Evolutionary conservation across 2,797 vertebrate genomes (phyloP).

Genomic region (Gymnothorax javanicus): DNA sequence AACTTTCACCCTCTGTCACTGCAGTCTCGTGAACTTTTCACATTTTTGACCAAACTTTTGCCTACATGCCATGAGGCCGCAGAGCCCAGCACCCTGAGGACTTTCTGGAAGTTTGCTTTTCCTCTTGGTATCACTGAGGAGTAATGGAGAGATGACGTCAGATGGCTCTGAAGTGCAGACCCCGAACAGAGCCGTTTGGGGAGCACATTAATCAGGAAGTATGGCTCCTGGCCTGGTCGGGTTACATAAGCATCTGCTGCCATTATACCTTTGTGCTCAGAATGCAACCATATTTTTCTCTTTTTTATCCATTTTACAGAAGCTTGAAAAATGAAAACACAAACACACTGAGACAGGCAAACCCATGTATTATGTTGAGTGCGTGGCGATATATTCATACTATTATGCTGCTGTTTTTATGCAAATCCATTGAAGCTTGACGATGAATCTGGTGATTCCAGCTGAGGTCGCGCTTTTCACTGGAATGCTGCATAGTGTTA

Average conservation of each 20-base stretch:
- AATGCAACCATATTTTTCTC: not conserved
- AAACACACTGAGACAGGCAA: constrained; percentile 19
- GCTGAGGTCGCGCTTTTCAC: not conserved
- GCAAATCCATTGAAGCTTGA: not conserved
- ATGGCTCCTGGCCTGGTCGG: not conserved
- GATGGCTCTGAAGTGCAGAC: not conserved
- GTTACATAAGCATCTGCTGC: not conserved
- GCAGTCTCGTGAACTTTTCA: not conserved
- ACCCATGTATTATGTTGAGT: constrained; percentile 23
- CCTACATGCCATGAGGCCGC: not conserved
- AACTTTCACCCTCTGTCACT: not conserved
- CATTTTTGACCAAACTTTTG: not conserved
- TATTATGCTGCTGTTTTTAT: not conserved
- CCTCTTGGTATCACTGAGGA: not conserved
- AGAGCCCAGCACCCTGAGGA: not conserved
- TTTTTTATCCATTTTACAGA: not conserved
- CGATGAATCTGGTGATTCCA: not conserved
- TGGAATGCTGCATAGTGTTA: not conserved
- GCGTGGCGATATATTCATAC: not conserved
- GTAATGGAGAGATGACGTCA: not conserved
- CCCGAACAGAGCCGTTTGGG: not conserved
- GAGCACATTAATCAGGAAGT: not conserved
- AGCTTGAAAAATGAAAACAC: not conserved
- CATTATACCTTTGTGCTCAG: not conserved
- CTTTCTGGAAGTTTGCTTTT: not conserved